phyloP scores from a whole-genome alignment of 1,140 invertebrate genomes.

The Drosophila willistoni region DNA sequence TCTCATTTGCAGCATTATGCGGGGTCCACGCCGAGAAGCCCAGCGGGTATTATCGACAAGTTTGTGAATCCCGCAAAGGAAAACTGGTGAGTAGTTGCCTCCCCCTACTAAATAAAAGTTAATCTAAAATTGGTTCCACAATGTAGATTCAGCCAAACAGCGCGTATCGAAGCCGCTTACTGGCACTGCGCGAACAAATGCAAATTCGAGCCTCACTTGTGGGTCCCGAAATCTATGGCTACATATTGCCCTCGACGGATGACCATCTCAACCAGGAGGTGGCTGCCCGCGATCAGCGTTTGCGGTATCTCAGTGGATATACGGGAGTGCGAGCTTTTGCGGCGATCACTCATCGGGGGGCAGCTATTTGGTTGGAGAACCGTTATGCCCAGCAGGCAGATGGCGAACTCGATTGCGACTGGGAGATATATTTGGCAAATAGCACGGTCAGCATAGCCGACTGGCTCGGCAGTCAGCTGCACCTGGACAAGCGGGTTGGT shows the following conservation, averaged over 20 bases:
- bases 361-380: conserved; percentile 95
- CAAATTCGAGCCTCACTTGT: conserved; percentile 85
- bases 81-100: conserved; percentile 53
- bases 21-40: conserved; percentile 40
- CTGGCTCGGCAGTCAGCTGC: conserved; percentile 88
- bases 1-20: conserved; percentile 44
- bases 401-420: conserved; percentile 90
- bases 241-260: conserved; percentile 90
- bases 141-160: conserved; percentile 66
- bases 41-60: conserved; percentile 64
- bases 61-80: conserved; percentile 72
- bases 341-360: conserved; percentile 89
- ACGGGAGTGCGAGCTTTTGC: conserved; percentile 92
- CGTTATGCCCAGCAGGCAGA: conserved; percentile 92
- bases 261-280: conserved; percentile 90
- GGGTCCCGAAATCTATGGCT: conserved; percentile 88
- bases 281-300: conserved; percentile 89
- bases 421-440: conserved; percentile 91
- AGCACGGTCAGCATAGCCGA: conserved; percentile 86
- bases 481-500: conserved; percentile 88
- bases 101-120: no score
- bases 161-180: conserved; percentile 84
- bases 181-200: conserved; percentile 88
- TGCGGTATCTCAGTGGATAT: conserved; percentile 94
- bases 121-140: neutral